Evolutionary conservation across 1,140 invertebrate species (phyloP).

Genomic region (Harpegnathos saltator): DNA sequence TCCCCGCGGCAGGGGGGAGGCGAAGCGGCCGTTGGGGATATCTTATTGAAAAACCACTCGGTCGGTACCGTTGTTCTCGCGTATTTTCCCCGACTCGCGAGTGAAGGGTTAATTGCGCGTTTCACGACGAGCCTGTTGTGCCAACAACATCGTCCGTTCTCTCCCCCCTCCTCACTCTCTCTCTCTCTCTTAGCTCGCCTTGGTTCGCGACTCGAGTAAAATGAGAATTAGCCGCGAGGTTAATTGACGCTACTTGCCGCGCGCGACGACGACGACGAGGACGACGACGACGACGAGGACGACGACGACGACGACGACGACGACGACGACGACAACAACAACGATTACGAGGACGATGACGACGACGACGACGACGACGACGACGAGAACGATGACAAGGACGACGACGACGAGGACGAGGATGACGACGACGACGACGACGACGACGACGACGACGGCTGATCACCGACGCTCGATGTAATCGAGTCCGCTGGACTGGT

Average conservation of each 20-base stretch:
- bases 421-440: not conserved
- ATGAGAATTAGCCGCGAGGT: conserved; percentile 21
- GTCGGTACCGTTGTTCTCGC: not conserved
- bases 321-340: not conserved
- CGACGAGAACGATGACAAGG: too few relatives aligned
- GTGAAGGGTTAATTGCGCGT: conserved; percentile 10
- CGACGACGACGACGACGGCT: not conserved
- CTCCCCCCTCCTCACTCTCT: too few relatives aligned
- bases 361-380: not conserved
- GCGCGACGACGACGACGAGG: not conserved
- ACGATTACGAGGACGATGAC: too few relatives aligned
- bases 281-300: not conserved
- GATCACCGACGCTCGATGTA: conserved; percentile 24
- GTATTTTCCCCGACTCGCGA: not conserved
- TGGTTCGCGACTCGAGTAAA: not conserved
- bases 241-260: conserved; percentile 24
- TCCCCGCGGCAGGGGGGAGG: too few relatives aligned
- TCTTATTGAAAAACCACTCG: too few relatives aligned
- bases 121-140: not conserved
- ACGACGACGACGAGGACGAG: not conserved
- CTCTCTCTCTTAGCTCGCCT: too few relatives aligned
- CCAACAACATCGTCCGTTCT: conserved; percentile 1
- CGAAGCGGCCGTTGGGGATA: too few relatives aligned
- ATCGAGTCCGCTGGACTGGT: conserved; percentile 41
- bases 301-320: not conserved